Conservation (phyloP, 2,113 vertebrate genomes). For the Hucho hucho region DNA sequence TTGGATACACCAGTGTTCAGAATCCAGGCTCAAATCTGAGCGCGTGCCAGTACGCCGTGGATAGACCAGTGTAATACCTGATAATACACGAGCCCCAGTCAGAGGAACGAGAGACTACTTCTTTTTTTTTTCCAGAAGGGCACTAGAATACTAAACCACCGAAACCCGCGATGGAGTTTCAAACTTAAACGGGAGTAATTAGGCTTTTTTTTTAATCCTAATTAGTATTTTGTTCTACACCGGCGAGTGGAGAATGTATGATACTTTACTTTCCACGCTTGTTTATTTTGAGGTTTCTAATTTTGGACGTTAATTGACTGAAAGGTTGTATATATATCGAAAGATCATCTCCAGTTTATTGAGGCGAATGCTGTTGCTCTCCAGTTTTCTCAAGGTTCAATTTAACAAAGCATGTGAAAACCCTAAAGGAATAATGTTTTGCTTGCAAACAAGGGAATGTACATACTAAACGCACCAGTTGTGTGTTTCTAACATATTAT, state of each 20-base stretch:
- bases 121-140: slow-evolving; percentile 66
- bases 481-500: slow-evolving; percentile 95
- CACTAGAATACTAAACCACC: slow-evolving; percentile 84
- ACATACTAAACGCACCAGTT: slow-evolving; percentile 94
- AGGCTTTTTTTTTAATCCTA: slow-evolving; percentile 36
- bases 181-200: slow-evolving; percentile 77
- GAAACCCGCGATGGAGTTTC: slow-evolving; percentile 69
- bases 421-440: slow-evolving; percentile 79
- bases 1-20: slow-evolving; percentile 98
- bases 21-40: slow-evolving; percentile 96
- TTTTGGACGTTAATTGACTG: slow-evolving; percentile 89
- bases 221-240: slow-evolving; percentile 46
- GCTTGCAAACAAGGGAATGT: slow-evolving; percentile 97
- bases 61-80: slow-evolving; percentile 90
- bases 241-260: slow-evolving; percentile 65
- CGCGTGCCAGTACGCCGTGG: slow-evolving; percentile 98
- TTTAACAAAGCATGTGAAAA: slow-evolving; percentile 95
- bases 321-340: slow-evolving; percentile 90
- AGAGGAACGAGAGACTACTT: slow-evolving; percentile 50
- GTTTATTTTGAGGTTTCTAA: slow-evolving; percentile 89
- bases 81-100: slow-evolving; percentile 43
- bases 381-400: slow-evolving; percentile 84
- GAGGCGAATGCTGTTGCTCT: slow-evolving; percentile 90
- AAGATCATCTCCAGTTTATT: slow-evolving; percentile 98
- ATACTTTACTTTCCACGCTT: slow-evolving; percentile 86